Conservation (phyloP, 2,888 invertebrate species). For the Rhingia rostrata region DNA sequence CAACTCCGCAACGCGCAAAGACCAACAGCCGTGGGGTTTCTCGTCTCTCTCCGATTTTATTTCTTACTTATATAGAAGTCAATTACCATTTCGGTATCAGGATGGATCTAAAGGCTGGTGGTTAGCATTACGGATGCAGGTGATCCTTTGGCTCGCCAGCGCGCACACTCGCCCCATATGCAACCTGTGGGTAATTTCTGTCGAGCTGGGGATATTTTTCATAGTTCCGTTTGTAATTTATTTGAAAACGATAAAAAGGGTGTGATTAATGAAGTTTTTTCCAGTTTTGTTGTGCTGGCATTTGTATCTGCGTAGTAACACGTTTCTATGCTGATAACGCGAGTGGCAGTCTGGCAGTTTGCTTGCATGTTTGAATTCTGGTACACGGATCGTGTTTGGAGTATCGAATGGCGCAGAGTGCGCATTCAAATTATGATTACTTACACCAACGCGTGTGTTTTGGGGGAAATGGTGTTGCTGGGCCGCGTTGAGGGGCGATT, state of each 20-base stretch:
- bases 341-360: slow-evolving; percentile 7
- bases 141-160: slow-evolving; percentile 60
- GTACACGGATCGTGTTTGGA: not conserved
- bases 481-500: slow-evolving; percentile 9
- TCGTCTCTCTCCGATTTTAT: slow-evolving; percentile 60
- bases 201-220: slow-evolving; percentile 60
- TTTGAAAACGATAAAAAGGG: slow-evolving; percentile 73
- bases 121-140: slow-evolving; percentile 74
- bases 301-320: slow-evolving; percentile 59
- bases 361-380: not conserved
- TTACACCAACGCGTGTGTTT: slow-evolving; percentile 37
- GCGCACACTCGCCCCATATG: slow-evolving; percentile 20
- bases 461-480: slow-evolving; percentile 15
- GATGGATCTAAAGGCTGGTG: slow-evolving; percentile 73
- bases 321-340: slow-evolving; percentile 54
- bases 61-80: slow-evolving; percentile 74
- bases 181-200: slow-evolving; percentile 62
- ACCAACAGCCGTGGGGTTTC: slow-evolving; percentile 43
- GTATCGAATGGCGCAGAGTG: slow-evolving; percentile 26
- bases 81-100: slow-evolving; percentile 74
- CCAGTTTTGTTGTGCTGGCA: slow-evolving; percentile 47
- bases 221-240: slow-evolving; percentile 74
- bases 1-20: not conserved
- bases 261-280: slow-evolving; percentile 72
- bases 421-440: slow-evolving; percentile 61